Evolutionary conservation across 2,797 vertebrate genomes (phyloP).

Genomic region (Notoglanidium macrostoma): DNA sequence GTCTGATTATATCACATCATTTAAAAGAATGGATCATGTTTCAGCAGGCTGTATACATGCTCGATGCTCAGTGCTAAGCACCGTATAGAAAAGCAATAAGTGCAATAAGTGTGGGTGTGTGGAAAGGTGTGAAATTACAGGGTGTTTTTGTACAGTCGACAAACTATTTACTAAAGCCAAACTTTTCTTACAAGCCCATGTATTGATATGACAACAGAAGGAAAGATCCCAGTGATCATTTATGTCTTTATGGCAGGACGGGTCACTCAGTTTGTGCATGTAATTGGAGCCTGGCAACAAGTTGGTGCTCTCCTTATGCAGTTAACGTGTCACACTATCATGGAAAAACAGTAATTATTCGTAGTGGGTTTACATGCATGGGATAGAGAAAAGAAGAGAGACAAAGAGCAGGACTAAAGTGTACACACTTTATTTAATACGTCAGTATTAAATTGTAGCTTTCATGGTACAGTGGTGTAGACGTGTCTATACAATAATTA

Average conservation of each 20-base stretch:
- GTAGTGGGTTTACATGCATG: slow-evolving; percentile 39
- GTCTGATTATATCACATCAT: not conserved
- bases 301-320: slow-evolving; percentile 47
- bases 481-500: not conserved
- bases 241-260: slow-evolving; percentile 10
- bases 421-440: not conserved
- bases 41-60: not conserved
- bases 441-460: not conserved
- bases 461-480: not conserved
- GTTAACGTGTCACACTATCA: slow-evolving; percentile 51
- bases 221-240: slow-evolving; percentile 19
- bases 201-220: not conserved
- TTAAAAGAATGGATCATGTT: not conserved
- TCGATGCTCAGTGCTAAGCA: not conserved
- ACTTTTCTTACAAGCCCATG: slow-evolving; percentile 2
- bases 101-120: slow-evolving; percentile 7
- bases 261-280: not conserved
- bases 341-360: slow-evolving; percentile 57
- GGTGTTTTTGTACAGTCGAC: not conserved
- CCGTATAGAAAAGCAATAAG: not conserved
- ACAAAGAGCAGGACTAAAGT: not conserved
- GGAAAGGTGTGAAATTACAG: slow-evolving; percentile 5
- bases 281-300: slow-evolving; percentile 49
- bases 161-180: slow-evolving; percentile 11
- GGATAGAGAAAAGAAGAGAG: not conserved